Evolutionary conservation across 2,113 vertebrate species (phyloP).

Genomic region (Phoxinus phoxinus): DNA sequence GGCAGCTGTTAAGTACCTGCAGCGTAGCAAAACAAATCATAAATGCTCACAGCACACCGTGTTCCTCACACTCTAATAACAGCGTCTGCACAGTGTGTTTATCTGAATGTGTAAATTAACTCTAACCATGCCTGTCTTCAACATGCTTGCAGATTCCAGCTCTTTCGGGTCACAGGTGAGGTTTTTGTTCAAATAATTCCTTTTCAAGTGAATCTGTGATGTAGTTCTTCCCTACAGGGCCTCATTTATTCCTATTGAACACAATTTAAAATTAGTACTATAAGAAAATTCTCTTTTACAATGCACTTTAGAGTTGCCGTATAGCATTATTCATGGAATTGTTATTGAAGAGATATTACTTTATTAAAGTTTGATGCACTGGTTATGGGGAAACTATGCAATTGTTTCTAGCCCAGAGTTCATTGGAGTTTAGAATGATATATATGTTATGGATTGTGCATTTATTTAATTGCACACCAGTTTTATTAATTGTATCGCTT

Average conservation of each 20-base stretch:
- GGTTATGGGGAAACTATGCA: neutral
- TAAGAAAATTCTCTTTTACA: neutral
- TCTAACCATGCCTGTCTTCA: constrained; percentile 84
- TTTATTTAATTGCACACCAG: constrained; percentile 15
- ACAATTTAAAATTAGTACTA: neutral
- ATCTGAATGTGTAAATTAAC: neutral
- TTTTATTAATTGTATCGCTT: constrained; percentile 8
- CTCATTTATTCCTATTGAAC: neutral
- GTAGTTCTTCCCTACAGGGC: neutral
- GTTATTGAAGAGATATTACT: neutral
- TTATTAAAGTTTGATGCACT: neutral
- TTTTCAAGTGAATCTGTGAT: neutral
- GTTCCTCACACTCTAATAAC: constrained; percentile 56
- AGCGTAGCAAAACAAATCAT: constrained; percentile 73
- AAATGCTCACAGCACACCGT: constrained; percentile 15
- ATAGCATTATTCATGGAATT: neutral
- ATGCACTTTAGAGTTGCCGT: neutral
- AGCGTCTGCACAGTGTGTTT: constrained; percentile 46
- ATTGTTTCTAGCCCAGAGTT: neutral
- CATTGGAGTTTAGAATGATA: neutral
- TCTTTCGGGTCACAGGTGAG: constrained; percentile 90
- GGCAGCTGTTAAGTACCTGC: constrained; percentile 74
- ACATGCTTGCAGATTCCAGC: constrained; percentile 89
- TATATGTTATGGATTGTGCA: neutral
- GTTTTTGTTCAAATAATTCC: constrained; percentile 47